Evolutionary conservation across 1,140 invertebrate species (phyloP).

Genomic region (Chionoecetes opilio): DNA sequence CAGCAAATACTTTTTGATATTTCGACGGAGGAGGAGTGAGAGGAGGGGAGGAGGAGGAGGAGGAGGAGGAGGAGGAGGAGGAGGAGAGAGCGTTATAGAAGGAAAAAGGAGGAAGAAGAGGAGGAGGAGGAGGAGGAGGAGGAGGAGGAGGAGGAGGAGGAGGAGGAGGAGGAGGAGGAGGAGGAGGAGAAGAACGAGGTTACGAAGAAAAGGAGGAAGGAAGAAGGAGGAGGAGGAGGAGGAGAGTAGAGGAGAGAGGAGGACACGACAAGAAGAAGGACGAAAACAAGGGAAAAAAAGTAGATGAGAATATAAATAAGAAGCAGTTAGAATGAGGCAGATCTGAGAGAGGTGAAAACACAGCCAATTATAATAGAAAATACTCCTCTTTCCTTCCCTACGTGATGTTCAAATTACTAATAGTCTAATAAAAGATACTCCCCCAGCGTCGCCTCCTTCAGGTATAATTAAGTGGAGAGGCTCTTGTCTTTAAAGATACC

Average conservation of each 20-base stretch:
- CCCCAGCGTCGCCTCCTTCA: background rate
- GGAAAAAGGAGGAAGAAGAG: background rate
- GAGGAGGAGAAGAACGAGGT: background rate
- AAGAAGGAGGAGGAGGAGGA: background rate
- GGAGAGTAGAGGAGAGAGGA: background rate
- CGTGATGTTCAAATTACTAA: too few species aligned
- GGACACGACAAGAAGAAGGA: background rate
- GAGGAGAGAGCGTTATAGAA: background rate
- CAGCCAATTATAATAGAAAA: too few species aligned
- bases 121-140: slow-evolving; percentile 11
- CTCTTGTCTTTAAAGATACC: background rate
- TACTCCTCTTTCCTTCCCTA: too few species aligned
- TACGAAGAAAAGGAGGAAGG: background rate
- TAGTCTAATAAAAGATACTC: too few species aligned
- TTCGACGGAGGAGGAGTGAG: too few species aligned
- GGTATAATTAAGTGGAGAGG: background rate
- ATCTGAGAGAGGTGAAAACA: too few species aligned
- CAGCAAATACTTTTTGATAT: too few species aligned
- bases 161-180: background rate
- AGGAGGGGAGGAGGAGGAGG: background rate
- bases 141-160: background rate
- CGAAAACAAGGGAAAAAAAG: background rate
- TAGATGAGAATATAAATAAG: background rate
- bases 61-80: background rate
- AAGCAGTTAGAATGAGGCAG: background rate